These are phyloP conservation scores for Cyanoramphus novaezelandiae DNA, from an alignment of 2,113 vertebrate species.

Conservation along the genomic window DNA sequence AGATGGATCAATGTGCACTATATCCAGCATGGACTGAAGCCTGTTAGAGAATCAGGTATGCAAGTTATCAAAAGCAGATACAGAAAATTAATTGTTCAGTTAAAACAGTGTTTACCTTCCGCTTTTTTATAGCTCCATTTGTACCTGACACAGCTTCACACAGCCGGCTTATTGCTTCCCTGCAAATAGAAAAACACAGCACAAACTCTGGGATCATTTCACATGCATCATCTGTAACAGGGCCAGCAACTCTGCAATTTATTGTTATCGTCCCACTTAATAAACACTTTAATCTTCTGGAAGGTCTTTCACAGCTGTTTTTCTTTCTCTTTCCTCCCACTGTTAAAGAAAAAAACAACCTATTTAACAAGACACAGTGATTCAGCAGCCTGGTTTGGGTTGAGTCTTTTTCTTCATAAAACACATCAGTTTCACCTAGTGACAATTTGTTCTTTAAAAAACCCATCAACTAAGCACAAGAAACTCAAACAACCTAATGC, in stretches of 20 bases:
- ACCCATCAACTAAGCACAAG: not conserved
- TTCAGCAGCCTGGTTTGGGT: not conserved
- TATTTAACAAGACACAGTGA: not conserved
- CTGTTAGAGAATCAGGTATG: not conserved
- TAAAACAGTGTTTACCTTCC: conserved; percentile 80
- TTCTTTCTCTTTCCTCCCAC: not conserved
- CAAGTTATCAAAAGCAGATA: not conserved
- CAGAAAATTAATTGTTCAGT: not conserved
- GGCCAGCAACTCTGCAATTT: conserved; percentile 2
- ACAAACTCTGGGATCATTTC: conserved; percentile 36
- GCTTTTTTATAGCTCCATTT: conserved; percentile 79
- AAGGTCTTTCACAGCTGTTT: not conserved
- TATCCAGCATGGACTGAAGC: not conserved
- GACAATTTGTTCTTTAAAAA: not conserved
- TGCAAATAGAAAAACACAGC: conserved; percentile 66
- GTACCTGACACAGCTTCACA: conserved; percentile 82
- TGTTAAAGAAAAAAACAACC: not conserved
- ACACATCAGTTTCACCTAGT: not conserved
- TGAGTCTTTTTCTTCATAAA: not conserved
- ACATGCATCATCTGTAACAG: conserved; percentile 1
- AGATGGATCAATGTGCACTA: not conserved
- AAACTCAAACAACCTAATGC: not conserved
- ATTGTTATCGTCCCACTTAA: not conserved
- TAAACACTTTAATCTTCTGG: conserved; percentile 1
- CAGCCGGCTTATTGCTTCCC: conserved; percentile 92